A percentile compares a stretch with the other conserved stretches of the same genome.
Conservation (phyloP, 2,888 invertebrate genomes). For the Xylota sylvarum region DNA sequence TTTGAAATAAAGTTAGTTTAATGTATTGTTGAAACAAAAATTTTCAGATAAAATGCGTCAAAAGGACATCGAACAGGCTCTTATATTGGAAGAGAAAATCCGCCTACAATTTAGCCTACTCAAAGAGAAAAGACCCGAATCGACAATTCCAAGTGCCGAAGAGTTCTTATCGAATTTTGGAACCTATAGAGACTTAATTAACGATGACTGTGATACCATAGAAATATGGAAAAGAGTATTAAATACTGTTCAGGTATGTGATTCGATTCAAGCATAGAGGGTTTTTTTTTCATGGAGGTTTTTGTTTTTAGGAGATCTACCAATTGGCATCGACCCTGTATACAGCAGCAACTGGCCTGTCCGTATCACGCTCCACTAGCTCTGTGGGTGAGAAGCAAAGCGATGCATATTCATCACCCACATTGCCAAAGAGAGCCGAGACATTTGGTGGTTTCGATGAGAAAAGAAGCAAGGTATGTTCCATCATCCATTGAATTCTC, state of each 20-base stretch:
- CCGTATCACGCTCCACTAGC: conserved; percentile 95
- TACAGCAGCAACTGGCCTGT: conserved; percentile 88
- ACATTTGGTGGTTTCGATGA: conserved; percentile 98
- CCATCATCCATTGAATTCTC: background rate
- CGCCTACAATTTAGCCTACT: conserved; percentile 91
- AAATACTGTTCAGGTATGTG: conserved; percentile 82
- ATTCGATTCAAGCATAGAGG: background rate
- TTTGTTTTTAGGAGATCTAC: conserved; percentile 87
- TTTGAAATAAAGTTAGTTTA: background rate
- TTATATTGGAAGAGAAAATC: conserved; percentile 95
- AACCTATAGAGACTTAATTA: conserved; percentile 90
- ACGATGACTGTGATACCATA: conserved; percentile 91
- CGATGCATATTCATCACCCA: conserved; percentile 93
- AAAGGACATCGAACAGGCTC: conserved; percentile 94
- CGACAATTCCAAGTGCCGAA: conserved; percentile 81
- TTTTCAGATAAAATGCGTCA: conserved; percentile 92
- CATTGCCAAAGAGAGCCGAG: conserved; percentile 96
- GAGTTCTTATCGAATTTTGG: conserved; percentile 84
- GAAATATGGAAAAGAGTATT: conserved; percentile 93
- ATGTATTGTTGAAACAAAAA: background rate
- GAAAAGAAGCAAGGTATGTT: conserved; percentile 82
- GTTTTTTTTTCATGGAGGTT: background rate
- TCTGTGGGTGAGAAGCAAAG: conserved; percentile 97
- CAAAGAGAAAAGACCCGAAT: conserved; percentile 87
- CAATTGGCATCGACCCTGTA: conserved; percentile 91